Percentiles rank a stretch among this genome's conserved stretches.
phyloP scores from a whole-genome alignment of 35 echinoderm and acorn worm genomes.

The Strongylocentrotus purpuratus region DNA sequence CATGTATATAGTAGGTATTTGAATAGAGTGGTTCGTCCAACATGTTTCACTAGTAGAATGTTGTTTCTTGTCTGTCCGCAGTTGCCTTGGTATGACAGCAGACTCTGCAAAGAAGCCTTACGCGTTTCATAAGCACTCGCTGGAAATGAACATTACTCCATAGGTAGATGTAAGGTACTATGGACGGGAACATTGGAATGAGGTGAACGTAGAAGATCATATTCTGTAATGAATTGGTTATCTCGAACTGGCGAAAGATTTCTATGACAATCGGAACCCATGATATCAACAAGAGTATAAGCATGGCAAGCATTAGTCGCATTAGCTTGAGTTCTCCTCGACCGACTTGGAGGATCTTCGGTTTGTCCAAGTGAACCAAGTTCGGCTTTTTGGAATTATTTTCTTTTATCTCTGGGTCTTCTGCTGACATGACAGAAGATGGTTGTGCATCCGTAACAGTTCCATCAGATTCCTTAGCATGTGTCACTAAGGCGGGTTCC shows the following conservation, averaged over 20 bases:
- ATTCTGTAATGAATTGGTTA: neutral
- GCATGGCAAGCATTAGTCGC: conserved; percentile 4
- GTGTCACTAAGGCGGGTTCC: too few species aligned
- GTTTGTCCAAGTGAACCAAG: neutral
- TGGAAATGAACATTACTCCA: conserved; percentile 30
- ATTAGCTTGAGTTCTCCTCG: conserved; percentile 20
- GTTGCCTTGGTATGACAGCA: neutral
- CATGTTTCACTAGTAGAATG: neutral
- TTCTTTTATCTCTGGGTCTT: too few species aligned
- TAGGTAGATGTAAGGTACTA: neutral
- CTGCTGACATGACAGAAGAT: too few species aligned
- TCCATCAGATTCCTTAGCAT: too few species aligned
- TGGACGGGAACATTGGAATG: neutral
- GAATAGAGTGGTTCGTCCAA: too few species aligned
- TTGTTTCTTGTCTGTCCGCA: neutral
- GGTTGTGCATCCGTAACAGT: too few species aligned
- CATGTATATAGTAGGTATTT: too few species aligned
- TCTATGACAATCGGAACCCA: neutral
- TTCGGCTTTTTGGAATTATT: too few species aligned
- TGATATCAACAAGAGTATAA: neutral
- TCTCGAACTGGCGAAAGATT: neutral
- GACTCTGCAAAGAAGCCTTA: too few species aligned
- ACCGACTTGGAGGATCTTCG: neutral
- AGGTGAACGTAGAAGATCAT: neutral
- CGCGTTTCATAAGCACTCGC: neutral